Base-by-base conservation (phyloP, 1,140 invertebrate genomes). In the Drosophila nigromelanica region DNA sequence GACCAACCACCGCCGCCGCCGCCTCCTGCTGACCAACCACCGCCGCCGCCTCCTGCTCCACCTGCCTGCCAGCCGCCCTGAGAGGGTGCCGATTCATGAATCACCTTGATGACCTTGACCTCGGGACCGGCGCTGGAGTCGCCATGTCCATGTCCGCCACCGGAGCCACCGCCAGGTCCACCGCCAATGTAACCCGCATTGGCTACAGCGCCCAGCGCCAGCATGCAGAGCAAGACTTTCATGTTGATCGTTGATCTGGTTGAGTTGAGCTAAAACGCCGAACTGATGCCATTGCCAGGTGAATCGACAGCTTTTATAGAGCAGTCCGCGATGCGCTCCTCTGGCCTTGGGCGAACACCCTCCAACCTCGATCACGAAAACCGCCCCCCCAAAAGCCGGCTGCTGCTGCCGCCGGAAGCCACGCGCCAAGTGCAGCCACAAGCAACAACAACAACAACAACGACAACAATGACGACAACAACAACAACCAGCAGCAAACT, bases 191-290 rank as follows among this genome's bases (percentile, higher is more conserved):
- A 78, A 33, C 83, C 83, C 8, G 76, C 83, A 45, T 89, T 43
- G 47, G 64, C 78, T 47, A 83, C 76, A 8, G 80, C 73, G 45
- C 27, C 47, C 24, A 80, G 35, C 33, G 85, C 70, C 15, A 89
- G 64, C 56, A 89, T 62, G 63, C 85, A 89, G 70, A 89, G 51
- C 15, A 83, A 89, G 59, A 80, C 37, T 77, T 80, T 89, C 83
- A 89, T 89, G 43, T 56, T 80, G 66, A 74, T 61, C 45, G 54
- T 66, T 73, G 70, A 78, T 63, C 59, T 80, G 82, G 35, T 86
- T 76, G 59, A 56, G 30, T 64, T 79, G 73, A 71, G 67, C 55
- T 54, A 58, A 80, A 66, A 43, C 56, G 85, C 59, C 66, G 76
- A 85, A 89, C 83, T 89, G 83, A 89, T 89, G 85, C 55, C 52